Evolutionary conservation across 2,888 invertebrate species (phyloP).

Genomic region (Leptogaster cylindrica): DNA sequence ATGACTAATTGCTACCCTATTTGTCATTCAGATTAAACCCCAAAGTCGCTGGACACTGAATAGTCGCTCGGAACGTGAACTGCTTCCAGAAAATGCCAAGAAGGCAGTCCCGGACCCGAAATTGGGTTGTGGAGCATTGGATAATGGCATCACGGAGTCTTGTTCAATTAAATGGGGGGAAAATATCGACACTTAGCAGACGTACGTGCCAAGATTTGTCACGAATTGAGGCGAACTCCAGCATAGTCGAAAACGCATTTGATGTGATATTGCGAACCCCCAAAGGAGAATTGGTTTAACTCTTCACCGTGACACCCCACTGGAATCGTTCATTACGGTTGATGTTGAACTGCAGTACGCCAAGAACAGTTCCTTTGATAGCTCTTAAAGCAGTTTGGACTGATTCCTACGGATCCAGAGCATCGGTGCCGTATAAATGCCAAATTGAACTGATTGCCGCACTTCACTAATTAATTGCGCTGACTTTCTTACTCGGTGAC

Average conservation of each 20-base stretch:
- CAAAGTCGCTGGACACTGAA: background rate
- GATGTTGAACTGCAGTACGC: no score
- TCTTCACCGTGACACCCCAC: no score
- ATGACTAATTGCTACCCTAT: background rate
- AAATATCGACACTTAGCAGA: background rate
- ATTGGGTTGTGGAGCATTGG: conserved; percentile 2
- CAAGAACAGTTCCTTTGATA: no score
- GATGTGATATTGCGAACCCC: background rate
- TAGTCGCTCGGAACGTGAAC: conserved; percentile 7
- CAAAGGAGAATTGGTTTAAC: conserved; percentile 1
- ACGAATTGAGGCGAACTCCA: background rate
- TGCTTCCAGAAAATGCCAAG: background rate
- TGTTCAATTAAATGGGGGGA: background rate
- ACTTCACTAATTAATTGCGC: no score
- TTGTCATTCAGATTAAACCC: conserved; percentile 5
- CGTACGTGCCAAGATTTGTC: conserved; percentile 3
- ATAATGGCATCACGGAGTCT: conserved; percentile 12
- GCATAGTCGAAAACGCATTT: background rate
- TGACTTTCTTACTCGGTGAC: no score
- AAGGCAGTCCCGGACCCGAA: background rate
- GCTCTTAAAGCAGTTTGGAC: no score
- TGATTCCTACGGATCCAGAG: no score
- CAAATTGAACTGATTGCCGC: no score
- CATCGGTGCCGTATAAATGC: no score
- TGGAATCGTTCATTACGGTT: no score